Evolutionary conservation across 1,140 invertebrate species (phyloP), one percentile per base, ranked within the genome.

Genomic region (Drosophila miranda): DNA sequence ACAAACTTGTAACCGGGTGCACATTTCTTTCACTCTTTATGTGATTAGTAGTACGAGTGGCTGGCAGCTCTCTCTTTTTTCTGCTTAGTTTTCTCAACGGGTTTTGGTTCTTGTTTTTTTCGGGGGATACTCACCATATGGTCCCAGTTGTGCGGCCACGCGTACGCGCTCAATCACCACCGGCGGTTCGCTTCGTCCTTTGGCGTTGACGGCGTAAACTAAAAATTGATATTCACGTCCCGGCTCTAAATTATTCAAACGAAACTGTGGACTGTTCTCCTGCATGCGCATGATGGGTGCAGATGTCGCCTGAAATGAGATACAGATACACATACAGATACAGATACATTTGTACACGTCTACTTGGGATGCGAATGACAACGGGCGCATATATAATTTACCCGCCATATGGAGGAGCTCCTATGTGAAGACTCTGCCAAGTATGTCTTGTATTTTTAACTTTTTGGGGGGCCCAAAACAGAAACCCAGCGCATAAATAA

Each of bases 191-290:
- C 95, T 95, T 51, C 93, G 92, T 38, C 95, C 95, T 74, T 94
- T 94, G 38, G 93, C 93, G 88, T 96, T 96, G 61, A 94, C 93
- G 45, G 95, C 94, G 78, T 94, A 95, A 63, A 96, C 92, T 42
- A 93, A 91, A 48, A 95, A 91, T 64, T 93, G 93, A 90, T 95
- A 95, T 82, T 94, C 93, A 73, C 92, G 92, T 14, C 94, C 94
- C 0, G 95, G 93, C 62, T 94, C 92, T 56, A 95, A 92, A 68
- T 93, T 93, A 86, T 93, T 93, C 58, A 95, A 91, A 58, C 93
- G 92, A 89, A 95, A 95, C 66, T 92, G 91, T 16, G 95, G 95
- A 51, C 91, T 89, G 44, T 92, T 92, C 75, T 93, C 94, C 75
- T 93, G 92, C 55, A 94, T 92, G 56, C 93, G 91, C 73, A 93